phyloP scores from a whole-genome alignment of 1,140 invertebrate genomes.

The Ceratosolen fusciceps region DNA sequence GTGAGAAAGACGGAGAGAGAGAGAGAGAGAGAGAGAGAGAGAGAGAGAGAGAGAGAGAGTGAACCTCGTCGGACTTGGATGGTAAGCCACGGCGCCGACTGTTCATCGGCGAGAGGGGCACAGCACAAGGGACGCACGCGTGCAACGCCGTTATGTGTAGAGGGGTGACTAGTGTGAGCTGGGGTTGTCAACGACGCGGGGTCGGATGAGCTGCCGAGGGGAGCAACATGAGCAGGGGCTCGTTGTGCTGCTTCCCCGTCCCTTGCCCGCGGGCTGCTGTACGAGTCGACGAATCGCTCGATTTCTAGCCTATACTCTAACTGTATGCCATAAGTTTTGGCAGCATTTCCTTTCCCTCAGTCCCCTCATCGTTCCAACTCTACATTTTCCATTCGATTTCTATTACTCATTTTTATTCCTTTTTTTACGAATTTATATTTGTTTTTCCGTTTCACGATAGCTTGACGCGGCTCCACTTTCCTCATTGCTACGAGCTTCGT shows the following conservation, averaged over 20 bases:
- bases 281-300: conserved; percentile 15
- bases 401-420: not conserved
- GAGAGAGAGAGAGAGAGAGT: conserved; percentile 25
- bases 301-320: not conserved
- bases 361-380: not conserved
- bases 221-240: too few relatives aligned
- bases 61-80: not conserved
- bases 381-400: not conserved
- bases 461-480: not conserved
- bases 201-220: not conserved
- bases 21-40: conserved; percentile 27
- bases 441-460: not conserved
- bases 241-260: too few relatives aligned
- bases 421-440: not conserved
- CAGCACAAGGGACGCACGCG: not conserved
- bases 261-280: not conserved
- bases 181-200: not conserved
- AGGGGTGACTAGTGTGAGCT: not conserved
- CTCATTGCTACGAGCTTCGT: not conserved
- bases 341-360: conserved; percentile 25
- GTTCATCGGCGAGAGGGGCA: too few relatives aligned
- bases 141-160: conserved; percentile 4
- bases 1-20: conserved; percentile 8
- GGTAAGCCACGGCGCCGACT: too few relatives aligned
- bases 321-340: not conserved